A percentile compares a stretch with the other conserved stretches of the same genome.
These are phyloP conservation scores for Apostichopus californicus DNA, from an alignment of 35 echinoderm and acorn worm species.

Conservation along the genomic window DNA sequence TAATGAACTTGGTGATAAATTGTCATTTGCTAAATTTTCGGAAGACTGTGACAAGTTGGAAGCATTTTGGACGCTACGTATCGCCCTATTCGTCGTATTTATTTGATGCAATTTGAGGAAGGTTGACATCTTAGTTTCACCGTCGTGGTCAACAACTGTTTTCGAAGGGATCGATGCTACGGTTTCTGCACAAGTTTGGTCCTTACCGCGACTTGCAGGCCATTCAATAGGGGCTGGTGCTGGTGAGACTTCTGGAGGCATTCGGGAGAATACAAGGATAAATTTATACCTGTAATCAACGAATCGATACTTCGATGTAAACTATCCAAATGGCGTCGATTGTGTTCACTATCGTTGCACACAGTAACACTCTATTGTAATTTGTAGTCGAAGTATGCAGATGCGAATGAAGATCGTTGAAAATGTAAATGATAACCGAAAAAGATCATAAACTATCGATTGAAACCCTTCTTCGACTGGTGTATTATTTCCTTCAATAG, in stretches of 20 bases:
- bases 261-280: neutral
- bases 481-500: neutral
- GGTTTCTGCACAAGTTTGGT: constrained; percentile 13
- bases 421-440: neutral
- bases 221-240: constrained; percentile 28
- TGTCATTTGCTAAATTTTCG: constrained; percentile 20
- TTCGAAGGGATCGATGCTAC: neutral
- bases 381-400: no score
- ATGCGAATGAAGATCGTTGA: no score
- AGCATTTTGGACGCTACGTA: constrained; percentile 39
- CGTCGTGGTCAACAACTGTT: neutral
- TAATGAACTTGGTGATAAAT: neutral
- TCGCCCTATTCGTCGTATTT: neutral
- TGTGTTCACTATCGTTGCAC: neutral
- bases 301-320: neutral
- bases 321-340: neutral
- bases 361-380: neutral
- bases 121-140: constrained; percentile 35
- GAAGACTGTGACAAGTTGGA: constrained; percentile 48
- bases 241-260: constrained; percentile 46
- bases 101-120: constrained; percentile 27
- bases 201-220: constrained; percentile 32
- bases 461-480: neutral
- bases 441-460: neutral
- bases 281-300: neutral